These are phyloP conservation scores for Dioctria rufipes DNA, from an alignment of 2,888 invertebrate genomes.

Conservation along the genomic window DNA sequence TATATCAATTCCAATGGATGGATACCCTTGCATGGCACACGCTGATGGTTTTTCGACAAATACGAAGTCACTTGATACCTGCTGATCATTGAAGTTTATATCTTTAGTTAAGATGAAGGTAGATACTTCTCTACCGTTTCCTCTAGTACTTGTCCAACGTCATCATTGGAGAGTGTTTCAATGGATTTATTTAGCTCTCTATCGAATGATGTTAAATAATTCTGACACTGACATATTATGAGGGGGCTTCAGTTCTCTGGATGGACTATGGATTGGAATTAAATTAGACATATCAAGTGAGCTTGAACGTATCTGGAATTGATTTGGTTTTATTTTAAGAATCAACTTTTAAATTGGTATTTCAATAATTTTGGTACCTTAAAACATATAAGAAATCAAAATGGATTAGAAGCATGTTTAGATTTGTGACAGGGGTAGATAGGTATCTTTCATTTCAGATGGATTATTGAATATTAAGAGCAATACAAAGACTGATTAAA, in stretches of 20 bases:
- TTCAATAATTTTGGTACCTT: neutral
- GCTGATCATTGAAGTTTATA: neutral
- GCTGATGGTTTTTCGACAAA: conserved; percentile 4
- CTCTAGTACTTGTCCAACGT: neutral
- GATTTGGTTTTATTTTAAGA: conserved; percentile 16
- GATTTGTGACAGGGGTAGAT: neutral
- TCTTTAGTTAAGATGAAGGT: neutral
- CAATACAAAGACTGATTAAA: too few relatives aligned
- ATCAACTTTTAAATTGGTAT: neutral
- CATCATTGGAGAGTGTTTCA: neutral
- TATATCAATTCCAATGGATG: neutral
- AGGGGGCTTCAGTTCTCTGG: neutral
- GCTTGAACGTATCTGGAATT: neutral
- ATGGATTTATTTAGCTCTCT: neutral
- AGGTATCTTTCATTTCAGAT: neutral
- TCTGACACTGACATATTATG: conserved; percentile 6
- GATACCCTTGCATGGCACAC: neutral
- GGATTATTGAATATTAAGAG: neutral
- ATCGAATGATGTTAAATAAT: neutral
- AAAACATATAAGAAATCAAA: neutral
- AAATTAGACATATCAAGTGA: conserved; percentile 14
- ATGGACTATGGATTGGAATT: neutral
- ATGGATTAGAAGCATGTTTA: neutral
- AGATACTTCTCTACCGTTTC: neutral
- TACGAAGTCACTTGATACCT: neutral